Percentiles rank a stretch among this genome's conserved stretches.
Evolutionary conservation across 2,797 vertebrate species (phyloP).

Genomic region (Avahi laniger): DNA sequence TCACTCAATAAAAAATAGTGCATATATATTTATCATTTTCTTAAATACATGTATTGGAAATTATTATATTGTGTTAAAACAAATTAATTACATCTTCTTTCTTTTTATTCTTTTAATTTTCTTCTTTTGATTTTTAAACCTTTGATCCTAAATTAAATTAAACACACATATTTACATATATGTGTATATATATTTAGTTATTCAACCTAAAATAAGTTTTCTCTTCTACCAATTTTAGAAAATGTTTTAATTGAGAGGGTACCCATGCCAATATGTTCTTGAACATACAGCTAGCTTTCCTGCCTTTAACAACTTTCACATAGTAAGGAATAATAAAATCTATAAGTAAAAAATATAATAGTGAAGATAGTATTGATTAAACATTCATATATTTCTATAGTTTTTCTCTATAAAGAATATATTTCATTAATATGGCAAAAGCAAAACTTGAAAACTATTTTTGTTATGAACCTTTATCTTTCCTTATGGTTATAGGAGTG

Average conservation of each 20-base stretch:
- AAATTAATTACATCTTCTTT: background rate
- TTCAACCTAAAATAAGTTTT: background rate
- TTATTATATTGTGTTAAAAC: background rate
- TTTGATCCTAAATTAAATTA: background rate
- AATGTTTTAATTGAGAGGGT: background rate
- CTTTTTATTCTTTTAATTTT: background rate
- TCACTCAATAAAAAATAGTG: background rate
- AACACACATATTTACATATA: background rate
- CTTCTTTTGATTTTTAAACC: background rate
- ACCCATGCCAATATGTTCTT: background rate
- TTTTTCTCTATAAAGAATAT: background rate
- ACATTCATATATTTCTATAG: background rate
- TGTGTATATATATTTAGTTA: background rate
- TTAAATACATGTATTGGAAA: background rate
- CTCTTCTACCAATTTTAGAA: background rate
- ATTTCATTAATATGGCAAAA: background rate
- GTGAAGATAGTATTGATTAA: background rate
- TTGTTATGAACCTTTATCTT: background rate
- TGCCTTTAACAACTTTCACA: background rate
- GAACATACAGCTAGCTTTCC: background rate
- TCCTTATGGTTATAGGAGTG: too few relatives aligned
- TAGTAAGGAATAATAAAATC: background rate
- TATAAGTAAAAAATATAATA: background rate
- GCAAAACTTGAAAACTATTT: background rate
- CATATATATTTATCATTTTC: background rate